Base-by-base conservation (phyloP, 2,888 invertebrate species). In the Anthophora plumipes region DNA sequence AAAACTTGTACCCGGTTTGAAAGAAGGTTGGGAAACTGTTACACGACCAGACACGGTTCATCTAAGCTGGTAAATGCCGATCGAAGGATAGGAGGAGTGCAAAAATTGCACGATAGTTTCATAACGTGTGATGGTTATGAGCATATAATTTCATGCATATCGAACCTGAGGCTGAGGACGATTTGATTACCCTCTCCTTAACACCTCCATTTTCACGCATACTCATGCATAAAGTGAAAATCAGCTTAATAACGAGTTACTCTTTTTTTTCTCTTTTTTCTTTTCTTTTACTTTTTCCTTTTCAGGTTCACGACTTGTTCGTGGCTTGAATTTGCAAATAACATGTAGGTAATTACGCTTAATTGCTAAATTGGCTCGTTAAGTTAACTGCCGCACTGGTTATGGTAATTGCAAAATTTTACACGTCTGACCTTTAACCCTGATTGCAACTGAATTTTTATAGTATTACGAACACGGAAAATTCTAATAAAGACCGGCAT, bases 361-460 rank as follows among this genome's bases (percentile, higher is more conserved):
- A 75, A 77, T 77, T 74, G 41, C 50, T 48, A 67, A 67, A 77
- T 63, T 68, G 61, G 61, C 61, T 75, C 74, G 22, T 75, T 75
- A 57, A 50, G 37, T 14, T 63, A 78, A 78, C 61, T 50, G 37
- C 37, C 17, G 41, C 11, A 41, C 67, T 61, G n/a, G 39, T 41
- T 12, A 37, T 0, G 22, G 55, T 68, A 75, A 75, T 75, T 75
- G 43, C 41, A 8, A 41, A 60, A 48, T 73, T 59, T 59, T 46
- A 12, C 72, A 57, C 43, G 20, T 50, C 25, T 60, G 73, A 74
- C 60, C 74, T 67, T 74, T 77, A 31, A 39, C 22, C 54, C 22
- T 46, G 25, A 25, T 48, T 11, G 61, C 60, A 14, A 41, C 52
- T 67, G 67, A 17, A 74, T 74, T 67, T 61, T 55, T 67, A 74